Base-by-base conservation (phyloP, 2,888 invertebrate species). In the Eubasilissa splendida region DNA sequence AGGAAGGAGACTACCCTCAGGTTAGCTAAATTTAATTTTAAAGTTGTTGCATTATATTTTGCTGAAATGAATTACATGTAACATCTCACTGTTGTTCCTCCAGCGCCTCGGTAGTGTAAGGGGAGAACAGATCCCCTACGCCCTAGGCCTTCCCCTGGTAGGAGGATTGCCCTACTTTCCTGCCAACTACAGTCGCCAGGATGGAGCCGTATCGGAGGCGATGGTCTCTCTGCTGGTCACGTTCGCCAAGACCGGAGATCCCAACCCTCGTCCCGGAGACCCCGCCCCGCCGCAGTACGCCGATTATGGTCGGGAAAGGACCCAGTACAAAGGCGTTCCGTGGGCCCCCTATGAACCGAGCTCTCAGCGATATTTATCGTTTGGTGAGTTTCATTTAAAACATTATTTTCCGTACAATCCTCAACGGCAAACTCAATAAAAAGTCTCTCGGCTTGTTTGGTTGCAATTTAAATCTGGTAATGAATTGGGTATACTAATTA, bases 321-420 rank as follows among this genome's bases (percentile, higher is more conserved):
- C 92, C 84, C 86, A 93, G 70, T 94, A 94, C 85, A 89, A 91
- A 68, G 91, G 91, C 22, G 89, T 92, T 73, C 90, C 89, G 3
- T 97, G 96, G 96, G 95, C 96, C 71, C 91, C 93, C 80, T 96
- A 96, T 87, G 95, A 96, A 86, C 92, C 94, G 68, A 93, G 93
- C 77, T 93, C 94, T 14, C 95, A 96, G 87, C 94, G 94, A 86
- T 96, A 96, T 87, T 90, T 96, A 81, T 94, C 93, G 87, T 94
- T 96, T 86, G 93, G 95, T 95, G 87, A 91, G 90, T 87, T 74
- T n/a, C 42, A 63, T 63, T 3, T 12, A 33, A 74, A 33, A 60
- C 22, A 10, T 54, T 14, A 54, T 63, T 63, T 31, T 31, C 31
- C 2, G 7, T 42, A 7, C 42, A 42, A 42, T 42, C 0, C 4